A percentile compares a stretch with the other conserved stretches of the same genome.
Evolutionary conservation across 2,888 invertebrate species (phyloP).

Genomic region (Choreutis nemorana): DNA sequence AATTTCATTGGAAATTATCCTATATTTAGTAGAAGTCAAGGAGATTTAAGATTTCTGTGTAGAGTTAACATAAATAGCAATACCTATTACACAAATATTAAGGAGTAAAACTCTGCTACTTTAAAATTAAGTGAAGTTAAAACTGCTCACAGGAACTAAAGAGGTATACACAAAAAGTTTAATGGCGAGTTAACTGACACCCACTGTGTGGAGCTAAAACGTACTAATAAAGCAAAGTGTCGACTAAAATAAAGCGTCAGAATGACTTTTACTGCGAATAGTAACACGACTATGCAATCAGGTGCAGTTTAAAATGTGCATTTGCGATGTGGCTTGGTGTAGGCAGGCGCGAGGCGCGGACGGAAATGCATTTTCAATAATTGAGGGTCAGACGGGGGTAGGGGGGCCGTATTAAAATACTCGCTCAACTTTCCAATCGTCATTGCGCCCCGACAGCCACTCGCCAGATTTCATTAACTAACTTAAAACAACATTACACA

Average conservation of each 20-base stretch:
- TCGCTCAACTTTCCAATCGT: conserved; percentile 51
- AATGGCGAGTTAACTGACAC: background rate
- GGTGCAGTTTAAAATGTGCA: conserved; percentile 65
- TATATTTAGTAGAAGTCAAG: too few species aligned
- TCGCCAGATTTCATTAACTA: too few species aligned
- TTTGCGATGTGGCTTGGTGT: conserved; percentile 46
- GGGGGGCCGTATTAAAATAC: conserved; percentile 53
- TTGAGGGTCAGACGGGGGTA: conserved; percentile 63
- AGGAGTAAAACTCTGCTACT: too few species aligned
- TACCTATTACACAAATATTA: too few species aligned
- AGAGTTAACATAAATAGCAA: too few species aligned
- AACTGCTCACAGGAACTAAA: too few species aligned
- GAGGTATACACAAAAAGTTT: too few species aligned
- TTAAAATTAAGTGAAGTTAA: too few species aligned
- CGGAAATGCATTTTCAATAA: conserved; percentile 65
- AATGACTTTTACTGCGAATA: conserved; percentile 49
- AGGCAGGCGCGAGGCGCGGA: conserved; percentile 37
- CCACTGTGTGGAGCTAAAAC: too few species aligned
- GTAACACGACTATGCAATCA: conserved; percentile 62
- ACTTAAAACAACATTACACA: too few species aligned
- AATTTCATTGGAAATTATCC: too few species aligned
- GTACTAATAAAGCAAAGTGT: conserved; percentile 29
- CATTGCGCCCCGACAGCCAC: conserved; percentile 22
- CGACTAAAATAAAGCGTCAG: conserved; percentile 45
- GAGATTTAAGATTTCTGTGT: too few species aligned